Evolutionary conservation across 2,888 invertebrate species (phyloP).

Genomic region (Cerceris ruficornis): DNA sequence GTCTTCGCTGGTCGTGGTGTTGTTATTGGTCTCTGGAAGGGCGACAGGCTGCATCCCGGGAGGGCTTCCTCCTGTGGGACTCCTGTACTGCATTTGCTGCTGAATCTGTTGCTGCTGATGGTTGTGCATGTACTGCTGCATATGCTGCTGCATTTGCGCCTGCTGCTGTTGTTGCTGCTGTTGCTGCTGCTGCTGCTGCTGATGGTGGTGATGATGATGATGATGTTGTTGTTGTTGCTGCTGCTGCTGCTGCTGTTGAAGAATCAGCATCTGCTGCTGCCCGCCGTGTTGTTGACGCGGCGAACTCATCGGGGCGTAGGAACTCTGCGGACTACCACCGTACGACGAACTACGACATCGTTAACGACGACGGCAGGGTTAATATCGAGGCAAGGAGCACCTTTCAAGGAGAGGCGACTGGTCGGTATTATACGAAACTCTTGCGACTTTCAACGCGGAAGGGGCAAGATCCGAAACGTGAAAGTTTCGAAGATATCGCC

Average conservation of each 20-base stretch:
- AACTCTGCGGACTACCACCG: slow-evolving; percentile 81
- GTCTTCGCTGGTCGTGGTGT: slow-evolving; percentile 91
- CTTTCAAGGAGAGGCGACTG: not conserved
- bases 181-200: slow-evolving; percentile 77
- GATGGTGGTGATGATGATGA: slow-evolving; percentile 73
- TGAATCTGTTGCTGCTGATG: slow-evolving; percentile 74
- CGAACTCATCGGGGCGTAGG: slow-evolving; percentile 85
- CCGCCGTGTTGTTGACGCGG: slow-evolving; percentile 85
- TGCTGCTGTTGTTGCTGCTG: slow-evolving; percentile 75
- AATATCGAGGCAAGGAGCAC: no score
- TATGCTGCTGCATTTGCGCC: slow-evolving; percentile 68
- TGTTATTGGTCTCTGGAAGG: slow-evolving; percentile 83
- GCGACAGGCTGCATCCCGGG: slow-evolving; percentile 81
- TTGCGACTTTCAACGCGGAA: not conserved
- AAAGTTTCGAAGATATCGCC: not conserved
- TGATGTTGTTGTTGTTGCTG: slow-evolving; percentile 79
- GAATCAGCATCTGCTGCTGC: slow-evolving; percentile 84
- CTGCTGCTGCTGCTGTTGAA: slow-evolving; percentile 72
- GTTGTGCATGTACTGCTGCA: slow-evolving; percentile 75
- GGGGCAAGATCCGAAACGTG: not conserved
- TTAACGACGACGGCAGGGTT: not conserved
- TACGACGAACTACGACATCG: slow-evolving; percentile 78
- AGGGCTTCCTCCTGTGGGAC: slow-evolving; percentile 86
- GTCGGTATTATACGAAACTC: not conserved
- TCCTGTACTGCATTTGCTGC: slow-evolving; percentile 82